These are phyloP conservation scores for Sebastes iracundus DNA, from an alignment of 2,797 vertebrate species.

Conservation along the genomic window DNA sequence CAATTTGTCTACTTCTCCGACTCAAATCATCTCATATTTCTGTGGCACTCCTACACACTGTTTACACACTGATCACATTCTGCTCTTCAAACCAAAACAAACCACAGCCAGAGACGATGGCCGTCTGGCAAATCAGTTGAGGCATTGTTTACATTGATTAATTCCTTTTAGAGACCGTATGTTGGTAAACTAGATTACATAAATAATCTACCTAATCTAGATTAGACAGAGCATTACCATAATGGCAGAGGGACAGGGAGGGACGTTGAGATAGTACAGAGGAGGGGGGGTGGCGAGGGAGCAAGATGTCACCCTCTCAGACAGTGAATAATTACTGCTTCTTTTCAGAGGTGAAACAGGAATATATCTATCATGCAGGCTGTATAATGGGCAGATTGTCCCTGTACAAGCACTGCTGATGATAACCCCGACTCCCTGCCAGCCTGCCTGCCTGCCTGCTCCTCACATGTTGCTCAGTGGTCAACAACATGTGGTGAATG, in stretches of 20 bases:
- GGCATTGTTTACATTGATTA: conserved; percentile 59
- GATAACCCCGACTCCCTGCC: conserved; percentile 24
- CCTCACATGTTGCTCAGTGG: conserved; percentile 64
- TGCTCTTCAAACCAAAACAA: conserved; percentile 47
- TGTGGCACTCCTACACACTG: conserved; percentile 31
- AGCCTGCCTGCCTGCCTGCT: conserved; percentile 26
- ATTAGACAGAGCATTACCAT: conserved; percentile 66
- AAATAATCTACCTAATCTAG: conserved; percentile 70
- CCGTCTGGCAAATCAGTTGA: conserved; percentile 32
- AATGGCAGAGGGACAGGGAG: conserved; percentile 25
- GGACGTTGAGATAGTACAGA: not conserved
- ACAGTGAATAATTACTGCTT: conserved; percentile 51
- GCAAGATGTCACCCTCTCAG: conserved; percentile 57
- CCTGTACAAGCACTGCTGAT: conserved; percentile 18
- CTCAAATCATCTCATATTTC: conserved; percentile 25
- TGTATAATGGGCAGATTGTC: conserved; percentile 70
- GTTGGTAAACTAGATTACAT: conserved; percentile 72
- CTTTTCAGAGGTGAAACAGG: conserved; percentile 57
- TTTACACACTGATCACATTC: conserved; percentile 44
- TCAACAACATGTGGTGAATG: conserved; percentile 76
- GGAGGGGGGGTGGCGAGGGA: not conserved
- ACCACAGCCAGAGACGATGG: conserved; percentile 10
- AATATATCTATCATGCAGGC: conserved; percentile 34
- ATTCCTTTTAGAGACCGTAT: conserved; percentile 52
- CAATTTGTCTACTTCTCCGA: conserved; percentile 1